Evolutionary conservation across 2,888 invertebrate species (phyloP), one percentile per base, ranked within the genome.

Genomic region (Nymphalis c-album): DNA sequence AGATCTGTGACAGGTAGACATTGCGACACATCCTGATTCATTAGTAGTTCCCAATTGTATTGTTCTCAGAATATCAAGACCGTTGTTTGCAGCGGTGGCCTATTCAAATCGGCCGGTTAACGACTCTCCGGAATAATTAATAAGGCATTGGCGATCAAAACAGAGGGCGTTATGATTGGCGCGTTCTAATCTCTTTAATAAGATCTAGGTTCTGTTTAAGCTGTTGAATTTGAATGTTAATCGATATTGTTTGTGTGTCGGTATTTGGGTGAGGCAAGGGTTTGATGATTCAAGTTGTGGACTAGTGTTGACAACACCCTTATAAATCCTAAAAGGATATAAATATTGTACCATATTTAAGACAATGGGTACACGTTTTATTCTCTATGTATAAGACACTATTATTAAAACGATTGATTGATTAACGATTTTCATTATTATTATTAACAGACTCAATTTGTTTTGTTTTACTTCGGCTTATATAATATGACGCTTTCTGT

Each of bases 11-110:
- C 74, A 76, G 74, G 78, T 78, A 81, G 78, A 84, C 76, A 75
- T 85, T 82, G 80, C 79, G 76, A 81, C 82, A 83, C 78, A 79
- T 78, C 79, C 79, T 80, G 78, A 84, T 83, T 88, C 87, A 88
- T 90, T 90, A 86, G 84, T 81, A 85, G 84, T 86, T 82, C 83
- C 84, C 86, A 86, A 88, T 87, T 87, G 86, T 86, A 90, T 88
- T 88, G 88, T 90, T 90, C 89, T 85, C 74, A 74, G 84, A 88
- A 88, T 84, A 87, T 85, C 80, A 85, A 77, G 74, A 78, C 83
- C 80, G 83, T 83, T 85, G 82, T 84, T 82, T 81, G 82, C 80
- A 81, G 82, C 78, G 82, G 79, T 77, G 78, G 80, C 76, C 83
- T 81, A 83, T 85, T 84, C 79, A 79, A 79, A 78, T 77, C 76